Evolutionary conservation across 2,113 vertebrate species (phyloP), one percentile per base, ranked within the genome.

Genomic region (Poicephalus gulielmi): DNA sequence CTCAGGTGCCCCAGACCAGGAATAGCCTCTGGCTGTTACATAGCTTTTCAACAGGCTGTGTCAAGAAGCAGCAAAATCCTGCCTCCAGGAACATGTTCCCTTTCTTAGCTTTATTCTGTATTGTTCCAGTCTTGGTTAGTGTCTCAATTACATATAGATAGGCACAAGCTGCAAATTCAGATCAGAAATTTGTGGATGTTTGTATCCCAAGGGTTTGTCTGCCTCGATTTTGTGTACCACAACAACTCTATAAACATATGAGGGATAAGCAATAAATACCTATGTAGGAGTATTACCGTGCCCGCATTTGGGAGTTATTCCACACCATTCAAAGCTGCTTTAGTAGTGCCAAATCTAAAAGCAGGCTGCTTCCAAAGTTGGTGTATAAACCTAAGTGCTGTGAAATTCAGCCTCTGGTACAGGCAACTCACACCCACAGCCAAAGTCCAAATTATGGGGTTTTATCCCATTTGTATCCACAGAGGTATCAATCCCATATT

Each of bases 51-150:
- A 93, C 84, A 96, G 94, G 96, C 87, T 97, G 67, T 97, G 92
- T 97, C 96, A 98, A 97, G 97, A 96, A 97, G 90, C 93, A 96
- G 89, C 94, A 94, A 98, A 98, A 97, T 94, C 92, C 95, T 94
- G 80, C 95, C 93, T 97, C 94, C 17, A 41, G 92, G 92, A 96
- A 90, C 88, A 62, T 75, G 68, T 89, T 94, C 89, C 70, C 52
- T 97, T 96, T 88, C 84, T 94, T 97, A 91, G 63, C 83, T 96
- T 96, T 73, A 87, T 92, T 91, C 83, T 87, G 52, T 75, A 83
- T 94, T 85, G 89, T 94, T 96, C 35, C 53, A 55, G 33, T 94
- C 67, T 89, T 2, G 0, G 66, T 94, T 94, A 94, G 59, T 52
- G 47, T 90, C 94, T 89, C 92, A 92, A n/a, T 96, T 94, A 87